These are phyloP conservation scores for Sialia sialis DNA, from an alignment of 2,113 vertebrate species.

Conservation along the genomic window DNA sequence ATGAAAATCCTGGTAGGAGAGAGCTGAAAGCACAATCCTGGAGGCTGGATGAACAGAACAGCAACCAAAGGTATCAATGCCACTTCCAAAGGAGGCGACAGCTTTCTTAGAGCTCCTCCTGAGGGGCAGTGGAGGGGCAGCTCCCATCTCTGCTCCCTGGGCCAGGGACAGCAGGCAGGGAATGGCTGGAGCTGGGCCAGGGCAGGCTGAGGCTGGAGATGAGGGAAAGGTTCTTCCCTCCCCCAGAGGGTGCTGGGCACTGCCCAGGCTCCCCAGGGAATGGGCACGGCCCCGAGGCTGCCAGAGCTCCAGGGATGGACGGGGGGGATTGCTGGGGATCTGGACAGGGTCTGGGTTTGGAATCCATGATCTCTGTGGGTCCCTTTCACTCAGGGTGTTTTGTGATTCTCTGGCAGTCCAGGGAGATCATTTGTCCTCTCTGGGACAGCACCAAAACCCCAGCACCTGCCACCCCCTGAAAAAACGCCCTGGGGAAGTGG, in stretches of 20 bases:
- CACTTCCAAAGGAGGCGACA: background rate
- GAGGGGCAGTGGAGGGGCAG: background rate
- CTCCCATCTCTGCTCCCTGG: rapidly evolving
- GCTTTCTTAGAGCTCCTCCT: background rate
- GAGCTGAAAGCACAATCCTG: background rate
- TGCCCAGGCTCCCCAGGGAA: background rate
- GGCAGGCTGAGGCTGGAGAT: background rate
- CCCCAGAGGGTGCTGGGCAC: background rate
- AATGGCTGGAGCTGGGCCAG: background rate
- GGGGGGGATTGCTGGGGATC: background rate
- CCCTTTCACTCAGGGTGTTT: background rate
- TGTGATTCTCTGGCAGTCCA: background rate
- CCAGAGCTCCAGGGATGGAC: background rate
- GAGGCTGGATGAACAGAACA: background rate
- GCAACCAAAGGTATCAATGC: background rate
- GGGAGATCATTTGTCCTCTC: background rate
- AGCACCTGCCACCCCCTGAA: background rate
- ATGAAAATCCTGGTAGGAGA: background rate
- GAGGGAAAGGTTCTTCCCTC: background rate
- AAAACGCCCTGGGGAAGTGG: background rate
- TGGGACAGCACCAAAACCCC: background rate
- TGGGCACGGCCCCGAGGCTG: background rate
- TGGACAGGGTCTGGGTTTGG: rapidly evolving
- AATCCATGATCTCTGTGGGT: rapidly evolving
- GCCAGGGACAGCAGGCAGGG: background rate